Base-by-base conservation (phyloP, 2,888 invertebrate species). In the Yponomeuta evonymella region DNA sequence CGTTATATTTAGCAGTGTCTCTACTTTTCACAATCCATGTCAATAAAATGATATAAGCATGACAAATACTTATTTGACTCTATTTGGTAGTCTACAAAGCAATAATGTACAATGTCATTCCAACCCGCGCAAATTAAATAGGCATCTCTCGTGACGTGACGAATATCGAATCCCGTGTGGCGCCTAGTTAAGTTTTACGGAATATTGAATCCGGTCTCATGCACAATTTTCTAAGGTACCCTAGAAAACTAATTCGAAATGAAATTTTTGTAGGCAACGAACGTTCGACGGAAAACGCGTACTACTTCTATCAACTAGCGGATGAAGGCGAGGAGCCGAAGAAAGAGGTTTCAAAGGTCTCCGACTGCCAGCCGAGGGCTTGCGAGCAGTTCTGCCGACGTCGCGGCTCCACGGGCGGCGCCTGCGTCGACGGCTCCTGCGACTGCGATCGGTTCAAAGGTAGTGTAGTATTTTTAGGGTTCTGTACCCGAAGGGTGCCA, bases 361-460 rank as follows among this genome's bases (percentile, higher is more conserved):
- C 29, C 29, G 71, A 68, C 70, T 83, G 83, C 71, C 74, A 78
- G 70, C 71, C 70, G 43, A 69, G 62, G 66, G 77, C 73, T 2
- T 84, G 84, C 69, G 77, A 81, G n/a, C 81, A 81, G 70, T 71
- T 74, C 1, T 86, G 84, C 71, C 79, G 77, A 4, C 73, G 76
- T 2, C 75, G 81, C 6, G 78, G 79, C 9, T 81, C 81, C 67
- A 75, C 77, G 0, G 79, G 81, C 0, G 83, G 83, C 0, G 75
- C 72, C 1, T 83, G 83, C 73, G 77, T 79, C 8, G 71, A 74
- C 8, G 79, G 80, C 11, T 69, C 67, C 2, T 80, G 79, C 69
- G 70, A 73, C 29, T 74, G 76, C 0, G 79, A 76, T 51, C 74
- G 71, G 29, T 84, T 82, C 75, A 78, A 79, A 71, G 84, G 85